Evolutionary conservation across 2,797 vertebrate species (phyloP).

Genomic region (Sus cebifrons): DNA sequence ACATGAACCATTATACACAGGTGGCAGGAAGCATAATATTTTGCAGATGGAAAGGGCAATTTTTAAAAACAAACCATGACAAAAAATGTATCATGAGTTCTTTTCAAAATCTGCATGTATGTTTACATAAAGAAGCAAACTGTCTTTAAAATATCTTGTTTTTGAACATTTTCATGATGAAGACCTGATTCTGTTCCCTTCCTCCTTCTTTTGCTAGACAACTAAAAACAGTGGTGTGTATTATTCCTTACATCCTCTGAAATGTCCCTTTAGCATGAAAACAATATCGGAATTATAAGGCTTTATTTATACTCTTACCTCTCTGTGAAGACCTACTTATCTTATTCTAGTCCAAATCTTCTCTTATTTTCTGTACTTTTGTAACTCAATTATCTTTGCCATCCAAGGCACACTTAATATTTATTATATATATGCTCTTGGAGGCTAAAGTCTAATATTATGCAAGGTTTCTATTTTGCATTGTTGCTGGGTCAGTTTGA

Average conservation of each 20-base stretch:
- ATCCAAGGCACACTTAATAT: not conserved
- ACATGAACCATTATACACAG: not conserved
- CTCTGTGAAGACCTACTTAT: not conserved
- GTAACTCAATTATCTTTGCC: not conserved
- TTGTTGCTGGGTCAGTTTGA: not conserved
- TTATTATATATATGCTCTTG: not conserved
- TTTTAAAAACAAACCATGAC: not conserved
- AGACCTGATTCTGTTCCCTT: not conserved
- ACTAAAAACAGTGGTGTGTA: not conserved
- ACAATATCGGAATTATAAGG: not conserved
- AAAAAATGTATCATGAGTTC: not conserved
- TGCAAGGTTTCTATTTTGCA: not conserved
- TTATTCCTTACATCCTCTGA: not conserved
- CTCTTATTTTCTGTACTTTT: not conserved
- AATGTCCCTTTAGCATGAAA: not conserved
- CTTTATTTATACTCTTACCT: not conserved
- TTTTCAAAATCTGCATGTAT: not conserved
- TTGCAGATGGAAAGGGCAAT: not conserved
- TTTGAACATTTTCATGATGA: not conserved
- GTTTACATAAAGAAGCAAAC: not conserved
- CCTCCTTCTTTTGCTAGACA: fast-evolving
- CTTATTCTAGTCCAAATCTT: not conserved
- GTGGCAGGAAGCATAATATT: not conserved
- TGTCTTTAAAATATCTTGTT: not conserved
- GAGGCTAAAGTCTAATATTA: not conserved